A percentile compares a stretch with the other conserved stretches of the same genome.
These are phyloP conservation scores for Lordiphosa andalusiaca DNA, from an alignment of 2,888 invertebrate genomes.

Conservation along the genomic window DNA sequence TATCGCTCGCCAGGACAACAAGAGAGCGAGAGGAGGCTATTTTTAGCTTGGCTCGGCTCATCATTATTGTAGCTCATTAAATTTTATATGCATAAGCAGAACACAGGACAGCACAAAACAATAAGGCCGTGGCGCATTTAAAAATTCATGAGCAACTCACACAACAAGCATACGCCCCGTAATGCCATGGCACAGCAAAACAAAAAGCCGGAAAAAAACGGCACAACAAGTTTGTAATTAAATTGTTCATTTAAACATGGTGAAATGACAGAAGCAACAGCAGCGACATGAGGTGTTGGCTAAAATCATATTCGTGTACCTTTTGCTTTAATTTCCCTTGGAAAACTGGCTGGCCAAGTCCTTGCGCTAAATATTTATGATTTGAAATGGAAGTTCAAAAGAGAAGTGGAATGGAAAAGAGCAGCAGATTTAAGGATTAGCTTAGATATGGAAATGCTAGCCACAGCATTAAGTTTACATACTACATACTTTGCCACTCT, in stretches of 20 bases:
- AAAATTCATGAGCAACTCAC: constrained; percentile 55
- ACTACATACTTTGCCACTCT: too few relatives aligned
- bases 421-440: too few relatives aligned
- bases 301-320: too few relatives aligned
- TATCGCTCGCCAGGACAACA: constrained; percentile 7
- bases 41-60: constrained; percentile 42
- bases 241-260: constrained; percentile 32
- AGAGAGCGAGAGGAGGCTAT: constrained; percentile 40
- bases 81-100: constrained; percentile 53
- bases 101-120: constrained; percentile 15
- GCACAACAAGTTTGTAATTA: constrained; percentile 34
- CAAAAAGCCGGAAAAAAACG: background rate
- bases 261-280: background rate
- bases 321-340: too few relatives aligned
- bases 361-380: too few relatives aligned
- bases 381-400: too few relatives aligned
- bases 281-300: too few relatives aligned
- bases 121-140: constrained; percentile 40
- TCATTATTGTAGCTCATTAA: constrained; percentile 68
- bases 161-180: constrained; percentile 44
- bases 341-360: too few relatives aligned
- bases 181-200: constrained; percentile 1
- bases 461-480: too few relatives aligned
- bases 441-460: too few relatives aligned
- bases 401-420: too few relatives aligned